phyloP scores from a whole-genome alignment of 2,888 invertebrate species.

The Megamerina dolium region DNA sequence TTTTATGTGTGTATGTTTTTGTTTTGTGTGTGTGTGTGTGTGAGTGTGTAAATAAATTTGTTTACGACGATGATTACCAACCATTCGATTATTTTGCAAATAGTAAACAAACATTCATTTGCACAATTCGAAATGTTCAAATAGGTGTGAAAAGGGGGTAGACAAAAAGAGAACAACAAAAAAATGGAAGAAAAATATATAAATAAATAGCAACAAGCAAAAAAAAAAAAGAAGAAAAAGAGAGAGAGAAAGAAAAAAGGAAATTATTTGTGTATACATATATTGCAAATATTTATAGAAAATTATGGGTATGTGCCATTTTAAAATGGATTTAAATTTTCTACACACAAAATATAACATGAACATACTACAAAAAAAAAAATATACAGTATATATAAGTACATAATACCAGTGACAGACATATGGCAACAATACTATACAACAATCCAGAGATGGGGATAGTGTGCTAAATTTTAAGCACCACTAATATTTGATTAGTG shows the following conservation, averaged over 20 bases:
- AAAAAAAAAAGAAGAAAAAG: slow-evolving; percentile 17
- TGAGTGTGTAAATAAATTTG: no score
- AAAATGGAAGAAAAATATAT: slow-evolving; percentile 10
- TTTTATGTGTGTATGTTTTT: slow-evolving; percentile 1
- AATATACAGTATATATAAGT: no score
- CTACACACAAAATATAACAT: no score
- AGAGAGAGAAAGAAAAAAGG: slow-evolving; percentile 12
- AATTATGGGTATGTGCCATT: no score
- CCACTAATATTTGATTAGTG: no score
- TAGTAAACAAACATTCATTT: slow-evolving; percentile 6
- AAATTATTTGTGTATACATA: slow-evolving; percentile 10
- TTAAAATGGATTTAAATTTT: no score
- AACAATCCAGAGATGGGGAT: no score
- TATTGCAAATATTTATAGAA: slow-evolving; percentile 5
- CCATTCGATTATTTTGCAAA: not conserved
- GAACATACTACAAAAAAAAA: no score
- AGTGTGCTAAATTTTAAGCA: no score
- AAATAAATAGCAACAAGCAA: slow-evolving; percentile 21
- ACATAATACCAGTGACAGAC: no score
- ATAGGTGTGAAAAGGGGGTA: slow-evolving; percentile 5
- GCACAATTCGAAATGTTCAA: slow-evolving; percentile 7
- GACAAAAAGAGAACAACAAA: not conserved
- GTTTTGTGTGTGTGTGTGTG: slow-evolving; percentile 2
- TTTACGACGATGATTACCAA: no score
- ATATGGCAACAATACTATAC: no score